phyloP scores from a whole-genome alignment of 2,797 vertebrate species.

The Masticophis lateralis region DNA sequence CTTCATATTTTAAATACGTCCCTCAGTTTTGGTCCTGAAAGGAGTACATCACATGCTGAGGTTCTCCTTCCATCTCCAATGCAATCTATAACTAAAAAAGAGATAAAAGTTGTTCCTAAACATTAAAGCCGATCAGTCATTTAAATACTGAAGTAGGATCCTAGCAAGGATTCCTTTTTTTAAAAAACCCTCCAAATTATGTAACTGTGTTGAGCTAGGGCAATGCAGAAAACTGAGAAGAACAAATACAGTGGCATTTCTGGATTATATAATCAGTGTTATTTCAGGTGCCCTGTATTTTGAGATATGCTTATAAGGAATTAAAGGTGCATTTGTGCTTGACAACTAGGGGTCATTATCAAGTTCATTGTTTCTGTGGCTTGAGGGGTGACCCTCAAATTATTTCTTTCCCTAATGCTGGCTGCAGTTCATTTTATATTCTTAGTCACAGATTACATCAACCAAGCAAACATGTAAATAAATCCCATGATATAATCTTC shows the following conservation, averaged over 20 bases:
- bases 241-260: neutral
- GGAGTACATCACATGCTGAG: too few relatives aligned
- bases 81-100: neutral
- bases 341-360: neutral
- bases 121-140: neutral
- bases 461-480: neutral
- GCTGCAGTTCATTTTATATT: neutral
- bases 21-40: neutral
- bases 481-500: neutral
- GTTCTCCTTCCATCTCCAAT: neutral
- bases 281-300: neutral
- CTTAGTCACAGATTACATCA: neutral
- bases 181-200: neutral
- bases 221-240: neutral
- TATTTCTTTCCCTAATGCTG: neutral
- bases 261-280: neutral
- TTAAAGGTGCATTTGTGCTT: neutral
- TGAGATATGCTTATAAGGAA: neutral
- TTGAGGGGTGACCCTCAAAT: neutral
- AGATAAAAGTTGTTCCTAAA: slow-evolving; percentile 8
- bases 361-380: neutral
- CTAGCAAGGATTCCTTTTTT: neutral
- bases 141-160: neutral
- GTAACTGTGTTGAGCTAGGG: neutral
- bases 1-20: neutral